Evolutionary conservation across 1,140 invertebrate genomes (phyloP).

Genomic region (Oedothorax gibbosus): DNA sequence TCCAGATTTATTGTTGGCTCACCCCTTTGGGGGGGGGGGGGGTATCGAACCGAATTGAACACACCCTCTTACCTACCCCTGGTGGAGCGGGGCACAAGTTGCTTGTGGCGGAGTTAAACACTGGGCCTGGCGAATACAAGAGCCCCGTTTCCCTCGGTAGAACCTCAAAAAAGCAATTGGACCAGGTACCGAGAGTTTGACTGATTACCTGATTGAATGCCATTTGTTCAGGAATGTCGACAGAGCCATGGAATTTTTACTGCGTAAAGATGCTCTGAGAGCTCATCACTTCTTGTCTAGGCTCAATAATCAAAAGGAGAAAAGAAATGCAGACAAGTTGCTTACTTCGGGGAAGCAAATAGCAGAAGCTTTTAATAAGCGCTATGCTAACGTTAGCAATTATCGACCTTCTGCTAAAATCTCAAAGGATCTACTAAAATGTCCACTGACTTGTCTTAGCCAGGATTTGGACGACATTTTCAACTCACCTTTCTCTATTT

Average conservation of each 20-base stretch:
- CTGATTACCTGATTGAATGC: not conserved
- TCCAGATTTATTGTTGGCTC: no score
- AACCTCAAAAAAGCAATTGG: not conserved
- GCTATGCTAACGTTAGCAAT: no score
- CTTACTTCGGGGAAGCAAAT: not conserved
- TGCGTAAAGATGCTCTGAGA: not conserved
- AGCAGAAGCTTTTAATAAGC: no score
- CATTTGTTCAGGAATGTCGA: not conserved
- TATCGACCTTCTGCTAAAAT: no score
- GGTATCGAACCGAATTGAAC: not conserved
- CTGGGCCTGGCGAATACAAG: not conserved
- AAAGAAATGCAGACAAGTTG: not conserved
- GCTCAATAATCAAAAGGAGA: slow-evolving; percentile 28
- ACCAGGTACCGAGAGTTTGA: not conserved
- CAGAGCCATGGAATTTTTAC: not conserved
- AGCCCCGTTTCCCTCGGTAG: not conserved
- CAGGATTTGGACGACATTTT: no score
- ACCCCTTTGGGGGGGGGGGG: not conserved
- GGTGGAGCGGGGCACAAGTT: slow-evolving; percentile 3
- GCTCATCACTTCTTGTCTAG: slow-evolving; percentile 17
- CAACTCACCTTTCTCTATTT: no score
- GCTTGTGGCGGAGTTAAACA: not conserved
- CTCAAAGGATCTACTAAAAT: no score
- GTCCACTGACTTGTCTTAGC: no score
- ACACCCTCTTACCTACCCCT: not conserved